A percentile compares a stretch with the other conserved stretches of the same genome.
Evolutionary conservation across 2,113 vertebrate genomes (phyloP).

Genomic region (Sinocyclocheilus maitianheensis): DNA sequence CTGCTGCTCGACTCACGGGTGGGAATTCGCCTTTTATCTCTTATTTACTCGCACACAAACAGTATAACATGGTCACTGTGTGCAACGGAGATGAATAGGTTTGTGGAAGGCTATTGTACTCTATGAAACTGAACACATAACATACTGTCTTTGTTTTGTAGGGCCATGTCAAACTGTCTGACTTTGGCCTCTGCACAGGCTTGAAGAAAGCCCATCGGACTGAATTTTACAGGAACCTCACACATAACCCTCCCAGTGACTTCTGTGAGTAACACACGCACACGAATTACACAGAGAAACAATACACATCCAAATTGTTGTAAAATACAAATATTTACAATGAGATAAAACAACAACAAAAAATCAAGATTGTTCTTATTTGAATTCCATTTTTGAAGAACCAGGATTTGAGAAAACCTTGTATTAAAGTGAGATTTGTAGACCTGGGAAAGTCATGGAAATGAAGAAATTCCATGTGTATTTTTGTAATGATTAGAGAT

Average conservation of each 20-base stretch:
- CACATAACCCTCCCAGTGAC: conserved; percentile 95
- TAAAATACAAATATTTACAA: neutral
- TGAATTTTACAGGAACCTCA: conserved; percentile 97
- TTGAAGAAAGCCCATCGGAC: conserved; percentile 98
- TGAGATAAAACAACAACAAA: neutral
- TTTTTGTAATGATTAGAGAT: neutral
- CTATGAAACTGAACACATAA: neutral
- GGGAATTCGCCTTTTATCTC: conserved; percentile 42
- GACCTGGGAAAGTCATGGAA: neutral
- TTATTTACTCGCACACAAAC: neutral
- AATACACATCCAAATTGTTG: neutral
- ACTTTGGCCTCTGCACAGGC: conserved; percentile 96
- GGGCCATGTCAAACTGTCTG: conserved; percentile 97
- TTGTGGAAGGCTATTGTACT: neutral
- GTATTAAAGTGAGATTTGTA: neutral
- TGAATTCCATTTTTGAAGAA: neutral
- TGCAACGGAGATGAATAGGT: neutral
- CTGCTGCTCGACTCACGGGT: conserved; percentile 93
- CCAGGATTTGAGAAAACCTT: neutral
- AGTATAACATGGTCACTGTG: neutral
- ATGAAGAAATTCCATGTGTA: neutral
- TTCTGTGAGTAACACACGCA: conserved; percentile 85
- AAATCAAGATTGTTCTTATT: neutral
- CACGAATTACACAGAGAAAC: neutral
- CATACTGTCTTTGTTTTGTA: conserved; percentile 57